Conservation (phyloP, 2,113 vertebrate species). For the Rafetus swinhoei region DNA sequence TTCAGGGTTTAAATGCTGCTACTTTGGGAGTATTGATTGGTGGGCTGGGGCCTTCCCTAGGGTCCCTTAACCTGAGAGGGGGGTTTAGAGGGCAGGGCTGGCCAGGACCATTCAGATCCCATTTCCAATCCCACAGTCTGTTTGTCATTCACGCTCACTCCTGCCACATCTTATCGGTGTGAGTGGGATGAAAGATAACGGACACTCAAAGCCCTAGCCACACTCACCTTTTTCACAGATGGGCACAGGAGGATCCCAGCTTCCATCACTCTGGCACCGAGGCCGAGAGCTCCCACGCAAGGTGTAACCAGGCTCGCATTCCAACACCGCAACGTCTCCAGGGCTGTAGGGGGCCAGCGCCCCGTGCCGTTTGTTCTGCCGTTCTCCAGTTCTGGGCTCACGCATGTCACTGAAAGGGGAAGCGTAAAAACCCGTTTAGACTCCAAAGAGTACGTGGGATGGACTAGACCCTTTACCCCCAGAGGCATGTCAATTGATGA, state of each 20-base stretch:
- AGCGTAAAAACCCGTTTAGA: not conserved
- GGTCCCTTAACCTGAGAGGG: not conserved
- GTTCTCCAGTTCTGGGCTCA: not conserved
- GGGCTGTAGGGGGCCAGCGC: not conserved
- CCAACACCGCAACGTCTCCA: slow-evolving; percentile 6
- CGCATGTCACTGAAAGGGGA: not conserved
- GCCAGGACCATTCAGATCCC: not conserved
- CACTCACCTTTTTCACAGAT: slow-evolving; percentile 33
- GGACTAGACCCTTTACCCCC: not conserved
- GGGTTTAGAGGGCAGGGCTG: too few species aligned
- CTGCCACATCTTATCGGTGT: not conserved
- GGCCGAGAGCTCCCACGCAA: slow-evolving; percentile 37
- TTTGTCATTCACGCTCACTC: not conserved
- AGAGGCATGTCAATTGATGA: not conserved
- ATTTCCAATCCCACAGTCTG: not conserved
- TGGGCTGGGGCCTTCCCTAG: not conserved
- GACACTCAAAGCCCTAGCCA: not conserved
- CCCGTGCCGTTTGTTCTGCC: not conserved
- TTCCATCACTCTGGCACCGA: slow-evolving; percentile 16
- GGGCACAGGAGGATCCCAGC: slow-evolving; percentile 52
- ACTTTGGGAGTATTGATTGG: not conserved
- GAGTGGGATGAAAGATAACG: not conserved
- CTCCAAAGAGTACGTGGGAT: not conserved
- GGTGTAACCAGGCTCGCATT: slow-evolving; percentile 34
- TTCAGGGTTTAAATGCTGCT: not conserved